These are phyloP conservation scores for Hartigia nigra DNA, from an alignment of 2,888 invertebrate species.

Conservation along the genomic window DNA sequence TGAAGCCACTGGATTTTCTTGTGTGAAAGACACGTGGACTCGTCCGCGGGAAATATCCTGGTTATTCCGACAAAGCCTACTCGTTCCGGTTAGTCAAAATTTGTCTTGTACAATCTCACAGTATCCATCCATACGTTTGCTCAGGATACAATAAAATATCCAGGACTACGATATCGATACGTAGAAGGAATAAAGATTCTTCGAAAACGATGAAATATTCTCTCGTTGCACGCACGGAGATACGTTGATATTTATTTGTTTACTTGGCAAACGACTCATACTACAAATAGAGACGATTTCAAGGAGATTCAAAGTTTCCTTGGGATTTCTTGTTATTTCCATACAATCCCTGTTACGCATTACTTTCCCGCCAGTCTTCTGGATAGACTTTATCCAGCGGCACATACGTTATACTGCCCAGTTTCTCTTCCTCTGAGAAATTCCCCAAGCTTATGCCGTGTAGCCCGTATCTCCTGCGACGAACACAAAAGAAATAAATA, in stretches of 20 bases:
- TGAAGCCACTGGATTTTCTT: not conserved
- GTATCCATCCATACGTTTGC: not conserved
- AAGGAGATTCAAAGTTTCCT: not conserved
- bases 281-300: not conserved
- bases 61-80: not conserved
- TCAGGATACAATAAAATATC: not conserved
- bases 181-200: not conserved
- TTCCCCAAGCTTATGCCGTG: not conserved
- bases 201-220: not conserved
- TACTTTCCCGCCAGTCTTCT: not conserved
- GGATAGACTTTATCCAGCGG: not conserved
- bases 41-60: not conserved
- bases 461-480: not conserved
- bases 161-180: not conserved
- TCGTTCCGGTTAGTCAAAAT: not conserved
- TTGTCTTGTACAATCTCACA: not conserved
- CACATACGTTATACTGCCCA: not conserved
- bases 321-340: not conserved
- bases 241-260: not conserved
- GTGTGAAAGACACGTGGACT: not conserved
- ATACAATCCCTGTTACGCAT: not conserved
- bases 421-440: not conserved
- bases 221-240: not conserved
- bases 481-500: not conserved
- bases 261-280: not conserved